Percentiles rank a stretch among this genome's conserved stretches.
phyloP scores from a whole-genome alignment of 2,113 vertebrate genomes.

The Catharus minimus region DNA sequence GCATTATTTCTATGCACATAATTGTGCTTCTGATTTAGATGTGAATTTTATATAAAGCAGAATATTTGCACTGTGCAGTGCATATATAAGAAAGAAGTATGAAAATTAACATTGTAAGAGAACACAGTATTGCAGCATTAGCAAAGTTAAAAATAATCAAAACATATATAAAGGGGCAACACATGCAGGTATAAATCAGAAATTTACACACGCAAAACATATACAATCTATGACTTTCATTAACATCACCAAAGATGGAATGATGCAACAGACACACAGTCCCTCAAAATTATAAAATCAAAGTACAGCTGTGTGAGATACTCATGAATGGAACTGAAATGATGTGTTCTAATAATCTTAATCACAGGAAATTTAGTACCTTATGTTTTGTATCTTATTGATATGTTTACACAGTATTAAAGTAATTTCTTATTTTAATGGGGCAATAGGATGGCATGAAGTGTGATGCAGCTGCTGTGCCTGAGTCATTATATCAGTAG shows the following conservation, averaged over 20 bases:
- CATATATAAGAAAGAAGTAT: background rate
- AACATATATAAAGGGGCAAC: background rate
- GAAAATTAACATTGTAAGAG: background rate
- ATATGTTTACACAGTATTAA: background rate
- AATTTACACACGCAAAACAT: background rate
- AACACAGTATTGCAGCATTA: background rate
- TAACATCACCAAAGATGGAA: background rate
- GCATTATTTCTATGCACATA: background rate
- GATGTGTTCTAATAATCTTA: background rate
- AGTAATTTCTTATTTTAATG: background rate
- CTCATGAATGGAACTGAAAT: background rate
- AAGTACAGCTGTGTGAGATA: background rate
- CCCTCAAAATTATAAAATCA: background rate
- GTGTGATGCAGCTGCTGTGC: background rate
- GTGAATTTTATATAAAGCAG: background rate
- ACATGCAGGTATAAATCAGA: accelerated
- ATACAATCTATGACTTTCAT: background rate
- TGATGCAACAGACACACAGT: background rate
- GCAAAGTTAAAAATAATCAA: background rate
- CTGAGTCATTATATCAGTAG: background rate
- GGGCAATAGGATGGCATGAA: background rate
- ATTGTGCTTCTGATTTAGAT: background rate
- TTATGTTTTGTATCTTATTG: background rate
- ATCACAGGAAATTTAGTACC: background rate
- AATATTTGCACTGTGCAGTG: background rate